phyloP scores from a whole-genome alignment of 1,140 invertebrate genomes.

The Melitaea cinxia region DNA sequence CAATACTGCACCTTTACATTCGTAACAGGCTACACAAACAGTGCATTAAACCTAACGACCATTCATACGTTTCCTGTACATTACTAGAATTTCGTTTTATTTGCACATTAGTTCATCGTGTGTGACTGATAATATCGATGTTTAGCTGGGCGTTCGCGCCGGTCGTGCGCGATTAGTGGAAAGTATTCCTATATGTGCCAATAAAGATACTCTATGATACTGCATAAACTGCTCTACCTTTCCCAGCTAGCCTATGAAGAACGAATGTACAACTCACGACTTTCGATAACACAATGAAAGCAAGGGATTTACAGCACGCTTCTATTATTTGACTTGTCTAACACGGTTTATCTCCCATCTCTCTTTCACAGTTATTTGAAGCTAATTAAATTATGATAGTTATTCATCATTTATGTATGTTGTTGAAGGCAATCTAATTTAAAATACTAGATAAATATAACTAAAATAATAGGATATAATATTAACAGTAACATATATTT shows the following conservation, averaged over 20 bases:
- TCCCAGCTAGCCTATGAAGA: constrained; percentile 39
- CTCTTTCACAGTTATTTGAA: constrained; percentile 23
- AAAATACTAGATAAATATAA: too few relatives aligned
- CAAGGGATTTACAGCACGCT: constrained; percentile 51
- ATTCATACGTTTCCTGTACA: constrained; percentile 30
- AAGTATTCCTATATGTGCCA: constrained; percentile 21
- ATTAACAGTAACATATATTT: too few relatives aligned
- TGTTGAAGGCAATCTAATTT: too few relatives aligned
- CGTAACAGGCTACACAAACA: constrained; percentile 32
- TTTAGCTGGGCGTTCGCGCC: constrained; percentile 13
- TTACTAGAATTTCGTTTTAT: constrained; percentile 12
- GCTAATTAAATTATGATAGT: constrained; percentile 14
- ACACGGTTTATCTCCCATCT: constrained; percentile 34
- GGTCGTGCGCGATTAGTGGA: constrained; percentile 17
- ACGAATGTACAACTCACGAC: constrained; percentile 57
- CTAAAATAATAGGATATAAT: too few relatives aligned
- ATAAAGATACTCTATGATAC: constrained; percentile 20
- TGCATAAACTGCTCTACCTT: constrained; percentile 21
- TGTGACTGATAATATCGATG: constrained; percentile 19
- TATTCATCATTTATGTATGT: neutral
- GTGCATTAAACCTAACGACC: constrained; percentile 26
- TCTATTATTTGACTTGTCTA: constrained; percentile 50
- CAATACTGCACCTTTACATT: constrained; percentile 47
- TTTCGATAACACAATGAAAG: constrained; percentile 56
- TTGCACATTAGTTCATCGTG: constrained; percentile 22